Evolutionary conservation across 2,113 vertebrate species (phyloP).

Genomic region (Eira barbara): DNA sequence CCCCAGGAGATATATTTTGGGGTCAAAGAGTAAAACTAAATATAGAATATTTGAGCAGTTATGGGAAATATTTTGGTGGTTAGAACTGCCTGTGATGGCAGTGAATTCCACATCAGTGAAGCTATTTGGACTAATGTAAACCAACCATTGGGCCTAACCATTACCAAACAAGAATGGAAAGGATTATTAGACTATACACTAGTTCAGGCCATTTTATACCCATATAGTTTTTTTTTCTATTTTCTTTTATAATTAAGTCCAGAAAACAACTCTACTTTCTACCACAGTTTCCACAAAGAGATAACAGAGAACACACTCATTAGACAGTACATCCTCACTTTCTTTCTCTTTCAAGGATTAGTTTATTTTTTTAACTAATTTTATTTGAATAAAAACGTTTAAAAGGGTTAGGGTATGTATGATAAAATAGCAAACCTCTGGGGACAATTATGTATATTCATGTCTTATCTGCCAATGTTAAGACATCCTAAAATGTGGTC

Average conservation of each 20-base stretch:
- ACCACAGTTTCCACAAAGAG: not conserved
- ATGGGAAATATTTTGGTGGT: not conserved
- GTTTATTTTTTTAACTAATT: slow-evolving; percentile 1
- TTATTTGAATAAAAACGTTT: not conserved
- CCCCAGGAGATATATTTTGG: not conserved
- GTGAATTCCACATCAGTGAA: not conserved
- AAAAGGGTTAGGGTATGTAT: not conserved
- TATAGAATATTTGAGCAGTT: not conserved
- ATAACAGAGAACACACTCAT: not conserved
- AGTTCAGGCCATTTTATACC: not conserved
- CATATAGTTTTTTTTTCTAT: not conserved
- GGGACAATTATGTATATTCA: not conserved
- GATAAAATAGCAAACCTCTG: not conserved
- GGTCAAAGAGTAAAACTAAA: not conserved
- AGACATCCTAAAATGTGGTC: slow-evolving; percentile 51
- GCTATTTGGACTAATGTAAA: not conserved
- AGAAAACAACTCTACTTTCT: not conserved
- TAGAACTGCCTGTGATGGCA: not conserved
- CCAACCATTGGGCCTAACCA: not conserved
- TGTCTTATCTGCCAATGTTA: slow-evolving; percentile 27
- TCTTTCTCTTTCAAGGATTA: not conserved
- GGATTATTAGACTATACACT: not conserved
- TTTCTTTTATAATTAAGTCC: not conserved
- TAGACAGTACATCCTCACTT: not conserved
- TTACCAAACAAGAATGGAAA: not conserved